These are phyloP conservation scores for Meloidogyne exigua DNA, from an alignment of 1,140 invertebrate genomes.

Conservation along the genomic window DNA sequence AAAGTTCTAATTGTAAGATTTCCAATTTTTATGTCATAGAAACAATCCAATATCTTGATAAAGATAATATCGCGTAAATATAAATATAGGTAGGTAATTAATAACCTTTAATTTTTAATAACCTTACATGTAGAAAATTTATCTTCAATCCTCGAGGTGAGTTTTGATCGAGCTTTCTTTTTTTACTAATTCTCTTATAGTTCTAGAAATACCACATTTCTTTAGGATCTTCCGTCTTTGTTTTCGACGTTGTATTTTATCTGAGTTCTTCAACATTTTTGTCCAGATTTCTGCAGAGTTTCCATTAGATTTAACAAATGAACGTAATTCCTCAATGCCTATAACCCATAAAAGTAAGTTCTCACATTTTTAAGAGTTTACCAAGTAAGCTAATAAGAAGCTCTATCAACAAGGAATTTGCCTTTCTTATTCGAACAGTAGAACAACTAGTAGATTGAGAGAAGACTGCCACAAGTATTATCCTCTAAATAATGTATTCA, in stretches of 20 bases:
- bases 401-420: slow-evolving; percentile 31
- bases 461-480: slow-evolving; percentile 38
- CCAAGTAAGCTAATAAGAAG: slow-evolving; percentile 33
- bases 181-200: not conserved
- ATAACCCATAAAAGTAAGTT: too few species aligned
- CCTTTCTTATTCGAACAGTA: slow-evolving; percentile 24
- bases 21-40: too few species aligned
- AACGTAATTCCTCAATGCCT: slow-evolving; percentile 3
- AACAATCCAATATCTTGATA: too few species aligned
- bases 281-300: slow-evolving; percentile 7
- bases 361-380: not conserved
- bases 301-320: slow-evolving; percentile 20
- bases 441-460: slow-evolving; percentile 25
- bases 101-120: too few species aligned
- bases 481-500: not conserved
- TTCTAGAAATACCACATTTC: not conserved
- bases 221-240: slow-evolving; percentile 5
- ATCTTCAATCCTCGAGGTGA: too few species aligned
- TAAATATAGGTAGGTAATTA: too few species aligned
- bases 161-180: not conserved
- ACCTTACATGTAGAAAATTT: not conserved
- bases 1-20: too few species aligned
- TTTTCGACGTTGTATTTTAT: slow-evolving; percentile 27
- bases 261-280: slow-evolving; percentile 41
- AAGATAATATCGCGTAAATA: too few species aligned